Percentiles rank a stretch among this genome's conserved stretches.
Conservation (phyloP, 2,113 vertebrate species). For the Tachysurus vachellii region DNA sequence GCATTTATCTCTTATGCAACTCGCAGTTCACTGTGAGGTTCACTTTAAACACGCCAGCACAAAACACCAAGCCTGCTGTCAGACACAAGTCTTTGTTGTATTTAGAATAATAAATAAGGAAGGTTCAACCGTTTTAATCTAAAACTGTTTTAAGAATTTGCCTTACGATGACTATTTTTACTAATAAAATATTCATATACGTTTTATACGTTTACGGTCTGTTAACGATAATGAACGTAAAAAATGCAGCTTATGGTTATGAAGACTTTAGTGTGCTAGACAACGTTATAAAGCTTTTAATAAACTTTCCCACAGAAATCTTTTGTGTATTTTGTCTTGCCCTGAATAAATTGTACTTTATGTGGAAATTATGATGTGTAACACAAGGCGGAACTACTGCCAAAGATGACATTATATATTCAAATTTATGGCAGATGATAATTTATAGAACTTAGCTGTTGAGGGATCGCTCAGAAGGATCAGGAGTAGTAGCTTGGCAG, state of each 20-base stretch:
- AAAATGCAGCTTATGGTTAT: no score
- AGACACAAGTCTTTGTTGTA: no score
- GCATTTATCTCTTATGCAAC: neutral
- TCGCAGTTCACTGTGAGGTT: neutral
- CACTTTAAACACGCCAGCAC: neutral
- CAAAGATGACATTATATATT: neutral
- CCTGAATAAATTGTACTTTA: neutral
- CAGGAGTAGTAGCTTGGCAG: no score
- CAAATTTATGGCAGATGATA: no score
- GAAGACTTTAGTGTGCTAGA: neutral
- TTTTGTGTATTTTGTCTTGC: neutral
- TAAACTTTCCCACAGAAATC: neutral
- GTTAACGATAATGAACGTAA: neutral
- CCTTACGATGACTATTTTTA: no score
- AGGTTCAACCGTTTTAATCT: neutral
- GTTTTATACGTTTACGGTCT: neutral
- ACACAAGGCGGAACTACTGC: no score
- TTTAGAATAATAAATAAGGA: neutral
- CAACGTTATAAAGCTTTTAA: neutral
- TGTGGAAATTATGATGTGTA: neutral
- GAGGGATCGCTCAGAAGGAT: no score
- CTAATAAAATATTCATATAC: neutral
- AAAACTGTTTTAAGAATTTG: neutral
- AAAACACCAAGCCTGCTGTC: neutral
- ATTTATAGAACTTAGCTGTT: no score